Base-by-base conservation (phyloP, 2,888 invertebrate genomes). In the Tineola bisselliella region DNA sequence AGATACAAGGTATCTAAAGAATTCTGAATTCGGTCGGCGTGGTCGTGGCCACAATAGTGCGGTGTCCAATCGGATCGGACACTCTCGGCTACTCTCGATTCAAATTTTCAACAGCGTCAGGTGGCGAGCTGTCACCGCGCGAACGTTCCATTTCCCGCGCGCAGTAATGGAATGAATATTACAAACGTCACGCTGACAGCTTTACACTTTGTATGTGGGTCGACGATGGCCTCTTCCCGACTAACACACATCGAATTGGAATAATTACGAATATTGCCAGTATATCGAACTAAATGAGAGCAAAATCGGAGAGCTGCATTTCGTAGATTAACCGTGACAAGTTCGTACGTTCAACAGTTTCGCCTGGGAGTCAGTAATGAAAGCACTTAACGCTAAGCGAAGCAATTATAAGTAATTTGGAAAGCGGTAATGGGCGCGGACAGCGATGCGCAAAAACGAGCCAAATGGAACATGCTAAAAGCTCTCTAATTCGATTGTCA, bases 391-490 rank as follows among this genome's bases (percentile, higher is more conserved):
- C 81, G 77, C 75, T 84, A 84, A 87, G 81, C 84, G 87, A 86
- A 84, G 82, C 84, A 86, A 87, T 87, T 86, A 87, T 84, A 84
- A 86, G 82, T 84, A 82, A 84, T 87, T 87, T 83, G 78, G 77
- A 75, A 72, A 73, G 75, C 79, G 70, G 77, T 87, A 86, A 87
- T 84, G 82, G 83, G 77, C 77, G 79, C 79, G 84, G 87, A 84
- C 86, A 79, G 81, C 79, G 78, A 77, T 71, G 84, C 79, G 84
- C 84, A 84, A 87, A 87, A 87, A 88, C 88, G 79, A 78, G 81
- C 75, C 72, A 77, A 82, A 80, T 79, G 75, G 73, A 77, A 79
- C 79, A 65, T 68, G 83, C 82, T 86, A 86, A 87, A 87, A 87
- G 87, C 86, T 74, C 75, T 73, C 81, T 86, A 87, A 87, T 84